Evolutionary conservation across 2,113 vertebrate genomes (phyloP), one percentile per base, ranked within the genome.

Genomic region (Tachysurus vachellii): DNA sequence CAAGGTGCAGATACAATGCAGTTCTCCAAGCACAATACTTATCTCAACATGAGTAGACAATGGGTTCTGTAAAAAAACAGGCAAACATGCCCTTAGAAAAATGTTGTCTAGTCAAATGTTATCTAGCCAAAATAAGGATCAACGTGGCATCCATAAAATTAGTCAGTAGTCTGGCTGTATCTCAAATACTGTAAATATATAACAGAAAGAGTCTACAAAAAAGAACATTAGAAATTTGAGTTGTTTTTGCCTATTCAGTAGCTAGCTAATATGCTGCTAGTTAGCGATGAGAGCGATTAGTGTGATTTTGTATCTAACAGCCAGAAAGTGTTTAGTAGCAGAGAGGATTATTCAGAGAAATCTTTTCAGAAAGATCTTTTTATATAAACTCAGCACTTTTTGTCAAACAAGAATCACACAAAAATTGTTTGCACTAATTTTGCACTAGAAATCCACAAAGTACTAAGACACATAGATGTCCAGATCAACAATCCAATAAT

Each of bases 251-350:
- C 70, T 73, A 47, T 47, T 21, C 70, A 23, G 4, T 73, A 73
- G 70, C 70, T 73, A 47, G 19, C 70, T 44, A 23, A 17, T 9
- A 36, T 6, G 9, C 36, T 73, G 17, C 19, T 71, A 71, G 70
- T 44, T 73, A 73, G 16, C 42, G 2, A 23, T 12, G 9, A 21
- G 50, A 36, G 54, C 23, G 16, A 81, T 62, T 42, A 3, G 36
- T 42, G 23, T 11, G 71, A 77, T 44, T 56, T 80, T 66, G 28
- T 57, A 28, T 50, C 28, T 36, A 57, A 81, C 16, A 3, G 76
- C 21, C 85, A 23, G 85, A 59, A 86, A 86, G 59, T 12, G 6
- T n/a, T 81, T 70, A 82, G 53, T 64, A 31, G 28, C 44, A 82
- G 82, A 81, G 53, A 70, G 77, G 85, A 81, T 47, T 14, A 19